Evolutionary conservation across 2,888 invertebrate genomes (phyloP).

Genomic region (Tenthredo scrophulariae): DNA sequence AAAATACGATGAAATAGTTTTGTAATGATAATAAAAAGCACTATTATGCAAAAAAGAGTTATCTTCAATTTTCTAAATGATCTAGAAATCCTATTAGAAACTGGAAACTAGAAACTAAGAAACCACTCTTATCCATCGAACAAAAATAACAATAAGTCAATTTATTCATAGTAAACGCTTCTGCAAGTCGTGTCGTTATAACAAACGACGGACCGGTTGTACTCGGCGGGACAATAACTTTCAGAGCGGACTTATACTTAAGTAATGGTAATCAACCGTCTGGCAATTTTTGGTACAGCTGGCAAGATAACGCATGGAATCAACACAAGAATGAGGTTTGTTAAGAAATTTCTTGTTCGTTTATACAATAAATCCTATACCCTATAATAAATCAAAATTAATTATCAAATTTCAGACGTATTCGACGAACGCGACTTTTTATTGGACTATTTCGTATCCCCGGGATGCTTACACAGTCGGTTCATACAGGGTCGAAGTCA

Average conservation of each 20-base stretch:
- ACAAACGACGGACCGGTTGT: slow-evolving; percentile 85
- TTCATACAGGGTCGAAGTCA: slow-evolving; percentile 81
- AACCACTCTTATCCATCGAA: background rate
- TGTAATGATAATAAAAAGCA: too few species aligned
- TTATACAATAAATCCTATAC: too few species aligned
- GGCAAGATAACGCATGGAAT: slow-evolving; percentile 83
- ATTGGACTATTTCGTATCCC: slow-evolving; percentile 84
- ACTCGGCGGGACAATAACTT: slow-evolving; percentile 85
- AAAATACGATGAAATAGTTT: background rate
- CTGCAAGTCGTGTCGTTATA: slow-evolving; percentile 79
- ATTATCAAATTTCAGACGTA: slow-evolving; percentile 66
- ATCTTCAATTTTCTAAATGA: background rate
- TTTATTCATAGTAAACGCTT: slow-evolving; percentile 3
- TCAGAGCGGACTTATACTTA: slow-evolving; percentile 82
- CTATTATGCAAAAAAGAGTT: too few species aligned
- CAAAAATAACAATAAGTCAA: background rate
- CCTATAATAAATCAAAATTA: background rate
- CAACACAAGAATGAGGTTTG: slow-evolving; percentile 79
- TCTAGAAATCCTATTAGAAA: background rate
- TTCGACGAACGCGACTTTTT: slow-evolving; percentile 79
- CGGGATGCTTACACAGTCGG: slow-evolving; percentile 81
- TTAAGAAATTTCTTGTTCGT: background rate
- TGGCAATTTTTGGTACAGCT: slow-evolving; percentile 81
- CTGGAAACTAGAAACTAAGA: background rate
- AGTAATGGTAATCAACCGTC: slow-evolving; percentile 73